A percentile compares a stretch with the other conserved stretches of the same genome.
These are phyloP conservation scores for Brachionus calyciflorus DNA, from an alignment of 1,140 invertebrate species.

Conservation along the genomic window DNA sequence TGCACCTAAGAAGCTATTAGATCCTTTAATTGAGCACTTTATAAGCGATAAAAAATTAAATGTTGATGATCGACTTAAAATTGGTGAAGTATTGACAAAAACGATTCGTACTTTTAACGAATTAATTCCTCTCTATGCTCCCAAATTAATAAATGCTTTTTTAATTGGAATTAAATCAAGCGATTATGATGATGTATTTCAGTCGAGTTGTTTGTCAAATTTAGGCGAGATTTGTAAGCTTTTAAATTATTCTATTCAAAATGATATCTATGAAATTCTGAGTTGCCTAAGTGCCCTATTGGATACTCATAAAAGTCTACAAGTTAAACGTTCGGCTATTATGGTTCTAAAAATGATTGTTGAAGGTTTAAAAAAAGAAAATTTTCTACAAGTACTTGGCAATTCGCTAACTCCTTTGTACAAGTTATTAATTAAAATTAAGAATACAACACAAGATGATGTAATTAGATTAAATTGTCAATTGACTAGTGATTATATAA, in stretches of 20 bases:
- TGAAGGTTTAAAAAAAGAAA: slow-evolving; percentile 70
- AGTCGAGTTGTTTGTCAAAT: slow-evolving; percentile 78
- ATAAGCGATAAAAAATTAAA: slow-evolving; percentile 55
- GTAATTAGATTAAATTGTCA: slow-evolving; percentile 71
- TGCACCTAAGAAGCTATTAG: slow-evolving; percentile 69
- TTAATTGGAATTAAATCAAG: slow-evolving; percentile 68
- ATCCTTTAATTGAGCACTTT: slow-evolving; percentile 67
- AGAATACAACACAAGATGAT: slow-evolving; percentile 68
- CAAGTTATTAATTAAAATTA: slow-evolving; percentile 68
- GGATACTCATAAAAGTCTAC: slow-evolving; percentile 68
- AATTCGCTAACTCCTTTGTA: slow-evolving; percentile 67
- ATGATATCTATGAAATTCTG: slow-evolving; percentile 72
- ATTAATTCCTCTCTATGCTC: slow-evolving; percentile 69
- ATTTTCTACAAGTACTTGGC: slow-evolving; percentile 66
- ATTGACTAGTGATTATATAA: slow-evolving; percentile 72
- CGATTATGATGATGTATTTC: slow-evolving; percentile 69
- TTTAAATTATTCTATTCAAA: slow-evolving; percentile 71
- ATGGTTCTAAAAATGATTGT: slow-evolving; percentile 71
- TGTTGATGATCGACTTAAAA: slow-evolving; percentile 70
- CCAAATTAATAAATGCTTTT: slow-evolving; percentile 67
- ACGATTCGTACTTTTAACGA: slow-evolving; percentile 63
- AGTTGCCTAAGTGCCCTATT: slow-evolving; percentile 69
- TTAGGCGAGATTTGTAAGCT: slow-evolving; percentile 77
- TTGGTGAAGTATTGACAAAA: slow-evolving; percentile 77
- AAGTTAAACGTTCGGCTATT: slow-evolving; percentile 75